Evolutionary conservation across 2,797 vertebrate genomes (phyloP), one percentile per base, ranked within the genome.

Genomic region (Ambastaia sidthimunki): DNA sequence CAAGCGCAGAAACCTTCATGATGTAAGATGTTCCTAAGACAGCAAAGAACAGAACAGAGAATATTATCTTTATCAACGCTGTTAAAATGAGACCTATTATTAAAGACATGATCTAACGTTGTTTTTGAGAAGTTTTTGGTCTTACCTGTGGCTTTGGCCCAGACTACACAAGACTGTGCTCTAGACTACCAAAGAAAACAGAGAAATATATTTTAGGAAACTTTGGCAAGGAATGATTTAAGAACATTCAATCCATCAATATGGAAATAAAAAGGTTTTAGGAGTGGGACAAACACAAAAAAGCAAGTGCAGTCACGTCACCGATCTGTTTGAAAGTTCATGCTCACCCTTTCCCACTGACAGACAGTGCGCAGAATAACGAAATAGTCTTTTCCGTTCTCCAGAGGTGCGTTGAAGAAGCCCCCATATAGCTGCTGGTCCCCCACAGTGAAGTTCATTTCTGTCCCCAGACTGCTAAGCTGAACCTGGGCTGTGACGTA

Each of bases 391-490:
- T 82, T 93, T 77, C 94, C 94, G 19, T 75, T 88, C 87, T 95
- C 91, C 90, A 98, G 91, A 50, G 96, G 96, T 34, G 93, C 93
- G 18, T 98, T 98, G 78, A 95, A 95, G 87, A 95, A 94, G 25
- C 92, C 90, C 68, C 94, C 94, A 1, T 98, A 97, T 82, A 92
- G 90, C 31, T 90, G 89, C 82, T 95, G 94, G 81, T 98, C 96
- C 81, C 97, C 97, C 12, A 98, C 89, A 69, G 92, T 90, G 66
- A 97, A 92, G 80, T 93, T 93, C 81, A 95, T 80, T 76, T 92
- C 90, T 44, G 91, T 90, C 5, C 89, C 80, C n/a, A 96, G 80
- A 50, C 91, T 90, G 50, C 71, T 85, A 5, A 95, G 88, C 15
- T 0, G 87, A 54, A 98, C 89, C 90, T 96, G 94, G 74, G 95